phyloP scores from a whole-genome alignment of 2,797 vertebrate species.

The Clarias laeviceps region DNA sequence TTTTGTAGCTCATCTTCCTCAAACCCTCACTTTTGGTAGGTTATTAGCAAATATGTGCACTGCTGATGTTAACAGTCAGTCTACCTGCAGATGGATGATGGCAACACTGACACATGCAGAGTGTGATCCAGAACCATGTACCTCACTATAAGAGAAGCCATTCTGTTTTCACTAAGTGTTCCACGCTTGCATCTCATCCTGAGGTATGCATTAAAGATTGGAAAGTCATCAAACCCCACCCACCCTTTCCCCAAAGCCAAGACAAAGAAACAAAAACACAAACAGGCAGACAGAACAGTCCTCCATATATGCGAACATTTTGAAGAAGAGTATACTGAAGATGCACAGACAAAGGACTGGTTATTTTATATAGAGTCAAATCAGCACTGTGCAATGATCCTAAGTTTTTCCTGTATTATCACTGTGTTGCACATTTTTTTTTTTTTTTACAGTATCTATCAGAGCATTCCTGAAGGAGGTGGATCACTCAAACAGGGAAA shows the following conservation, averaged over 20 bases:
- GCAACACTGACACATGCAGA: conserved; percentile 32
- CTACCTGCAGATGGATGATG: conserved; percentile 41
- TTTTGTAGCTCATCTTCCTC: conserved; percentile 25
- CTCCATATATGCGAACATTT: conserved; percentile 69
- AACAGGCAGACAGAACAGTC: conserved; percentile 67
- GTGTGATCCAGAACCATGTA: conserved; percentile 28
- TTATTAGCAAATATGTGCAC: conserved; percentile 5
- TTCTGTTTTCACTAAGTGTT: background rate
- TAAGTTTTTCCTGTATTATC: conserved; percentile 27
- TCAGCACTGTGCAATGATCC: conserved; percentile 31
- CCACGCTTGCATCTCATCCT: conserved; percentile 44
- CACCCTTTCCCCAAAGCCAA: conserved; percentile 47
- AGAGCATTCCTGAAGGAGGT: background rate
- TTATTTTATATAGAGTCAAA: conserved; percentile 66
- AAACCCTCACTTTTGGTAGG: conserved; percentile 9
- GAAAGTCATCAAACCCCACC: conserved; percentile 41
- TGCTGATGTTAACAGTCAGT: conserved; percentile 43
- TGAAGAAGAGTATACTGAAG: conserved; percentile 71
- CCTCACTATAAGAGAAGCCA: conserved; percentile 37
- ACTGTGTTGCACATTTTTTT: background rate
- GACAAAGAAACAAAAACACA: conserved; percentile 63
- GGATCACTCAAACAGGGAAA: background rate
- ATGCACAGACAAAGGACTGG: conserved; percentile 69
- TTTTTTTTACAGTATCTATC: too few species aligned
- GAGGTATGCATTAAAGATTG: conserved; percentile 60